Evolutionary conservation across 2,888 invertebrate genomes (phyloP).

Genomic region (Drosophila tripunctata): DNA sequence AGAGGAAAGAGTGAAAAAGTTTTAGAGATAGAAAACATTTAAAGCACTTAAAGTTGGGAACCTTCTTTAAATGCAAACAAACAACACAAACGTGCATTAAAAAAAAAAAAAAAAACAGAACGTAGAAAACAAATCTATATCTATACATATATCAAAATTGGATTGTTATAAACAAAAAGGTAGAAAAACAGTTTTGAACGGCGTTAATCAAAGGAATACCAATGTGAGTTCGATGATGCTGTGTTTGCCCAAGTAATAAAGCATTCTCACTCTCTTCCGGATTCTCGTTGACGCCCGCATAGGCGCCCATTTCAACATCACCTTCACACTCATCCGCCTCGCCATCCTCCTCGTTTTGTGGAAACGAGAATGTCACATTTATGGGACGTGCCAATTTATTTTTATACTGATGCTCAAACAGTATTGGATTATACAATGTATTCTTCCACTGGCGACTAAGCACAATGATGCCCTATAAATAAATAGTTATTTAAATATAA

Average conservation of each 20-base stretch:
- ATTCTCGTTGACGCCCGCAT: constrained; percentile 82
- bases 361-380: constrained; percentile 94
- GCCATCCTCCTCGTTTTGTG: constrained; percentile 89
- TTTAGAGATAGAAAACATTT: constrained; percentile 31
- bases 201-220: constrained; percentile 84
- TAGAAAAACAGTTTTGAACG: constrained; percentile 48
- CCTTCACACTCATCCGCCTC: constrained; percentile 84
- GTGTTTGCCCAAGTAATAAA: constrained; percentile 84
- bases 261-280: constrained; percentile 85
- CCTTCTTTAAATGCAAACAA: constrained; percentile 10
- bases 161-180: constrained; percentile 68
- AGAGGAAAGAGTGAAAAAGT: constrained; percentile 7
- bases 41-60: constrained; percentile 15
- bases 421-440: constrained; percentile 95
- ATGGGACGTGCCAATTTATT: constrained; percentile 92
- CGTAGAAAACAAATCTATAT: too few relatives aligned
- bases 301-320: constrained; percentile 81
- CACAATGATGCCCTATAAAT: constrained; percentile 94
- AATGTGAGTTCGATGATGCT: constrained; percentile 84
- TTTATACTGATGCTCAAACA: constrained; percentile 95
- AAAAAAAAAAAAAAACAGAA: constrained; percentile 26
- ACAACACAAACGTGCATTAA: constrained; percentile 50
- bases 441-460: constrained; percentile 98
- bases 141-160: constrained; percentile 51
- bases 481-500: not conserved